phyloP scores from a whole-genome alignment of 2,113 vertebrate genomes.

The Dendrocopos noguchii region DNA sequence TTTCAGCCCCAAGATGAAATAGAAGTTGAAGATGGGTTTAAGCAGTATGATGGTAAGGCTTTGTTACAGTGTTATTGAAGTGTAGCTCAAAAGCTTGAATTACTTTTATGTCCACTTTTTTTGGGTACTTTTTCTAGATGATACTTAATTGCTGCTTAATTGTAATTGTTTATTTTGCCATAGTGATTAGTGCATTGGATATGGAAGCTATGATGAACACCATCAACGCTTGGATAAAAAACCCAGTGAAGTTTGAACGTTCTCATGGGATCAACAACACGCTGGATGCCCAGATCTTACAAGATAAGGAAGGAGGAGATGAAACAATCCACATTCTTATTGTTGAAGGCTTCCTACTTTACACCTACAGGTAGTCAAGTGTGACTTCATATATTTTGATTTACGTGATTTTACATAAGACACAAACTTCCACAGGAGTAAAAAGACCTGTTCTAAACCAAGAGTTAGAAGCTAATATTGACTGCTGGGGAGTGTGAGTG shows the following conservation, averaged over 20 bases:
- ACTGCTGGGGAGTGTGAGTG: not conserved
- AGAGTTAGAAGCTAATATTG: not conserved
- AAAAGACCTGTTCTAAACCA: not conserved
- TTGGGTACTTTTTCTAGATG: not conserved
- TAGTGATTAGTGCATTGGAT: conserved; percentile 91
- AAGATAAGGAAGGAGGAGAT: conserved; percentile 57
- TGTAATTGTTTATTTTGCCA: not conserved
- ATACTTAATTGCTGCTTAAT: not conserved
- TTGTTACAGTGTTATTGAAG: not conserved
- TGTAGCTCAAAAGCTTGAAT: not conserved
- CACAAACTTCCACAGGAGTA: not conserved
- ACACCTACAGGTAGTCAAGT: conserved; percentile 85
- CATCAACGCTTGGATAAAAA: conserved; percentile 88
- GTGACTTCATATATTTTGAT: not conserved
- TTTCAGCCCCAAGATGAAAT: conserved; percentile 99
- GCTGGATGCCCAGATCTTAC: conserved; percentile 75
- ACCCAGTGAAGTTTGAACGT: conserved; percentile 91
- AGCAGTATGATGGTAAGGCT: conserved; percentile 97
- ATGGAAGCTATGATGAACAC: conserved; percentile 97
- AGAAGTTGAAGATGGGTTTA: conserved; percentile 95
- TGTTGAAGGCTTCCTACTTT: conserved; percentile 94
- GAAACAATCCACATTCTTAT: conserved; percentile 88
- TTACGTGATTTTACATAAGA: not conserved
- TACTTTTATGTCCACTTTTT: not conserved
- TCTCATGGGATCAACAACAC: conserved; percentile 90